These are phyloP conservation scores for Electrophaes corylata DNA, from an alignment of 2,888 invertebrate species.

Conservation along the genomic window DNA sequence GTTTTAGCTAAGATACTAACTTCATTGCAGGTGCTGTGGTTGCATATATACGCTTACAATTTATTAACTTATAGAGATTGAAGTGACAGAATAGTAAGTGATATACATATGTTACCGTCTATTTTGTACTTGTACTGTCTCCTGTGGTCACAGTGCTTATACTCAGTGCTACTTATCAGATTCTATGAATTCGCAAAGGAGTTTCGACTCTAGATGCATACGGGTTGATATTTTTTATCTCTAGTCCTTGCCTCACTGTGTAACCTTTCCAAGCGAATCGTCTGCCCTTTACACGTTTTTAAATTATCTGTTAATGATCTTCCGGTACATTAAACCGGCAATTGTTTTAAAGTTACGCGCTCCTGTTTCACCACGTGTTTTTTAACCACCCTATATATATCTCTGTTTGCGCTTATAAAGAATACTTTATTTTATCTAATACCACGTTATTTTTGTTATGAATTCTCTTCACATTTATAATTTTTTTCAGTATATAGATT, in stretches of 20 bases:
- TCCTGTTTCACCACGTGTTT: slow-evolving; percentile 32
- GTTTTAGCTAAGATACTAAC: no score
- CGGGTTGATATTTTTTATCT: neutral
- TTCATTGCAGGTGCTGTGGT: no score
- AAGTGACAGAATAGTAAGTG: no score
- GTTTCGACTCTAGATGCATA: slow-evolving; percentile 1
- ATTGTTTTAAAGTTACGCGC: slow-evolving; percentile 38
- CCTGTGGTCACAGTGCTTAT: neutral
- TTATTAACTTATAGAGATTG: no score
- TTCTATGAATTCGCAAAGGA: neutral
- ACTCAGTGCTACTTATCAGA: neutral
- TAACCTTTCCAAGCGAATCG: slow-evolving; percentile 38
- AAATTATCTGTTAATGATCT: slow-evolving; percentile 41
- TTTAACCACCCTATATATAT: slow-evolving; percentile 12
- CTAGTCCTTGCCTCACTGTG: slow-evolving; percentile 3
- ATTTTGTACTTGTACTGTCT: neutral
- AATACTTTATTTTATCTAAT: slow-evolving; percentile 16
- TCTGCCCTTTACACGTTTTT: slow-evolving; percentile 46
- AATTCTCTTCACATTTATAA: no score
- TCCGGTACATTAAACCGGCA: slow-evolving; percentile 37
- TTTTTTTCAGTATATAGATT: no score
- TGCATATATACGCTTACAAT: no score
- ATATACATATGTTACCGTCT: no score
- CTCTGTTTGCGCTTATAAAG: slow-evolving; percentile 10
- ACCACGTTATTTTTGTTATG: neutral